Conservation (phyloP, 1,140 invertebrate genomes). For the Geopemphigus sp. region DNA sequence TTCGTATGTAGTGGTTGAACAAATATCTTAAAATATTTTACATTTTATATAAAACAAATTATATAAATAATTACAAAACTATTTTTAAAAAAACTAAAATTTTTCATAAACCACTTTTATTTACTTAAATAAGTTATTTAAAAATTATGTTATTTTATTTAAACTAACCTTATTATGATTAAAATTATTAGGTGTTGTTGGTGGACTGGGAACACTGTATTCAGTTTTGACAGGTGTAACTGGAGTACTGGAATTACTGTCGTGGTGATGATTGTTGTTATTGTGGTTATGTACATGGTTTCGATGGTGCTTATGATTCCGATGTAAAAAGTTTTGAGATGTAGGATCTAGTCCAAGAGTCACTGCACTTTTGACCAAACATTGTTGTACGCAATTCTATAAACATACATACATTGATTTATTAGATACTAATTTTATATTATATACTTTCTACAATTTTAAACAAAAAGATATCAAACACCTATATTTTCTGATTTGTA, state of each 20-base stretch:
- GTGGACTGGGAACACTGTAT: constrained; percentile 32
- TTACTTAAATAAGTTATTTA: not conserved
- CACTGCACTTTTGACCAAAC: constrained; percentile 42
- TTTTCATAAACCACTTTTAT: not conserved
- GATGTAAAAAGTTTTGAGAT: constrained; percentile 28
- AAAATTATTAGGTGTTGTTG: constrained; percentile 42
- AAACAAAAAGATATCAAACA: no score
- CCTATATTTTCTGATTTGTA: no score
- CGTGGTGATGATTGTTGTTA: constrained; percentile 46
- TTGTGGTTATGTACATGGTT: constrained; percentile 43
- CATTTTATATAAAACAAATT: no score
- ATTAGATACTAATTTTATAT: no score
- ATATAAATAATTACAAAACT: no score
- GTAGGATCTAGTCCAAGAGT: constrained; percentile 36
- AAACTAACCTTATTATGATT: constrained; percentile 41
- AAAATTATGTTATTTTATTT: not conserved
- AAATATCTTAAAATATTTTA: no score
- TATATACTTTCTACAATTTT: no score
- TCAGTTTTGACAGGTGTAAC: constrained; percentile 38
- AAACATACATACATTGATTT: not conserved
- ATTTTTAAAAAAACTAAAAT: no score
- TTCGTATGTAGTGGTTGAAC: not conserved
- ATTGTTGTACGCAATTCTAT: constrained; percentile 41
- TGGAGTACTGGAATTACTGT: constrained; percentile 47
- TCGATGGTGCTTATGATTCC: constrained; percentile 27